Conservation (phyloP, 2,888 invertebrate genomes). For the Drosophila yooni region DNA sequence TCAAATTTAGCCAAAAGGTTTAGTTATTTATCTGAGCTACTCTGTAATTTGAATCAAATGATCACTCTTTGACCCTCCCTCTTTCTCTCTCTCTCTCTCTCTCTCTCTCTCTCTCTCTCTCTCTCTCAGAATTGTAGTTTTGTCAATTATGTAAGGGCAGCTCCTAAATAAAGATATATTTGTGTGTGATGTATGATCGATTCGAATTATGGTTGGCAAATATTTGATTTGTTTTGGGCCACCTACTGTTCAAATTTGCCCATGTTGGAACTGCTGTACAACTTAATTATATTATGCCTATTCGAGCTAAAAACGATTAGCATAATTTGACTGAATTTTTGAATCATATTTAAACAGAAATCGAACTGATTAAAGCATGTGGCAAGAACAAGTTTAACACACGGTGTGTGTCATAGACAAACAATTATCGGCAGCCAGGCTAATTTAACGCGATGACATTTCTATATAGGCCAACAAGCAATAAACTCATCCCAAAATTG, state of each 20-base stretch:
- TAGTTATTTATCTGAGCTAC: background rate
- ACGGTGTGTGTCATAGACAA: slow-evolving; percentile 60
- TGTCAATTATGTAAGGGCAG: background rate
- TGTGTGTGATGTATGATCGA: background rate
- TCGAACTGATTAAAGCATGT: slow-evolving; percentile 50
- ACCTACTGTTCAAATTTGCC: background rate
- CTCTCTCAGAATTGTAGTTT: background rate
- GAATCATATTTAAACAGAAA: slow-evolving; percentile 62
- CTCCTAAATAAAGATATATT: background rate
- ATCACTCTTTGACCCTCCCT: background rate
- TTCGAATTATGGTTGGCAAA: background rate
- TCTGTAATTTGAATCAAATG: background rate
- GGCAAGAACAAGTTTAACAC: slow-evolving; percentile 52
- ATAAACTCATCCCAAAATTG: slow-evolving; percentile 36
- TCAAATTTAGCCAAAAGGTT: background rate
- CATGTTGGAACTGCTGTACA: slow-evolving; percentile 17
- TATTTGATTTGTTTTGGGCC: slow-evolving; percentile 1
- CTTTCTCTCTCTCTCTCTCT: background rate
- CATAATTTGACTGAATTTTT: slow-evolving; percentile 46
- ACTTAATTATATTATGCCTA: slow-evolving; percentile 28
- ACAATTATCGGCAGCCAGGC: slow-evolving; percentile 19
- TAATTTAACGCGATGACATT: slow-evolving; percentile 28
- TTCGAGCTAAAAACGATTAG: slow-evolving; percentile 42
- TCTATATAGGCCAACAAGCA: slow-evolving; percentile 41
- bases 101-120: background rate